phyloP scores from a whole-genome alignment of 2,797 vertebrate genomes.

The Setipinna tenuifilis region DNA sequence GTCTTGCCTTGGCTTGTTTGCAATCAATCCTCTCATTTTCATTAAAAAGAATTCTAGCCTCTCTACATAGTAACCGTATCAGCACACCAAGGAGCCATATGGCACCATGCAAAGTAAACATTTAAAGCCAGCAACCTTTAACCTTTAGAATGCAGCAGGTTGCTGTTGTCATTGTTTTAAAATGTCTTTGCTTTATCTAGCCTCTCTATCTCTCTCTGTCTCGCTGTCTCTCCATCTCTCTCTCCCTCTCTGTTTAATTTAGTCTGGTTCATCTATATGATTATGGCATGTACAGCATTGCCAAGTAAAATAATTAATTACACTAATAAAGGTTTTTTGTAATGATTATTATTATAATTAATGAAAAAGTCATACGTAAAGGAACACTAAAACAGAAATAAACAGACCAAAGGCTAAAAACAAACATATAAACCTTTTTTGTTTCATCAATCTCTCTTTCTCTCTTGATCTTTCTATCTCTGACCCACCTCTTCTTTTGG shows the following conservation, averaged over 20 bases:
- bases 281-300: too few species aligned
- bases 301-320: too few species aligned
- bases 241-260: neutral
- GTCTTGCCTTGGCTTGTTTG: conserved; percentile 5
- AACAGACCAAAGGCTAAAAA: too few species aligned
- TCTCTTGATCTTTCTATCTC: neutral
- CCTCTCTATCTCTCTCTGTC: neutral
- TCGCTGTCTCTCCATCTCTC: neutral
- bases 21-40: neutral
- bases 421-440: neutral
- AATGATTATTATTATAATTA: too few species aligned
- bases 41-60: neutral
- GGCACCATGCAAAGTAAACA: conserved; percentile 2
- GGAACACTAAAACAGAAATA: too few species aligned
- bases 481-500: neutral
- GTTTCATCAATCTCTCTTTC: neutral
- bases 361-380: too few species aligned
- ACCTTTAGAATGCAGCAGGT: neutral
- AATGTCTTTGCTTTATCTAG: neutral
- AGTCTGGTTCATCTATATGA: too few species aligned
- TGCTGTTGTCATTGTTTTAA: neutral
- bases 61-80: neutral
- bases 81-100: neutral
- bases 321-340: too few species aligned
- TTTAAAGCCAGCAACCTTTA: neutral